Conservation (phyloP, 1,140 invertebrate genomes). For the Aphaenogaster rudis region DNA sequence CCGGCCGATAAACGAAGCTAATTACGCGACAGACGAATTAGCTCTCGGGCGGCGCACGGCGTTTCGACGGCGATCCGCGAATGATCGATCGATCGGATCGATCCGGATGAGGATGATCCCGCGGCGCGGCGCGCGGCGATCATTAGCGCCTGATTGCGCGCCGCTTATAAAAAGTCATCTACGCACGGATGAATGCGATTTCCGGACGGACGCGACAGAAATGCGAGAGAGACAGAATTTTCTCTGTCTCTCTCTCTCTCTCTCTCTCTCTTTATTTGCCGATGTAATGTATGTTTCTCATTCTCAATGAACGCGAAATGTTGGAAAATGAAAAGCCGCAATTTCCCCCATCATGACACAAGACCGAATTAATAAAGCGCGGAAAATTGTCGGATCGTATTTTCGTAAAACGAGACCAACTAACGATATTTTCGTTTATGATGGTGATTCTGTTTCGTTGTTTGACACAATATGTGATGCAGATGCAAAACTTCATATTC, state of each 20-base stretch:
- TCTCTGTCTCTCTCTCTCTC: neutral
- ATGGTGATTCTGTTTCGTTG: slow-evolving; percentile 55
- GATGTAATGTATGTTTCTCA: neutral
- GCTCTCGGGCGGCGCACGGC: slow-evolving; percentile 36
- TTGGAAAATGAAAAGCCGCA: slow-evolving; percentile 7
- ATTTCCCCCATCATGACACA: neutral
- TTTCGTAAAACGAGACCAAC: slow-evolving; percentile 32
- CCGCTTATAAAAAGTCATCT: slow-evolving; percentile 39
- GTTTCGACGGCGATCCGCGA: slow-evolving; percentile 30
- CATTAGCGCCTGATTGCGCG: slow-evolving; percentile 23
- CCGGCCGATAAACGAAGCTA: slow-evolving; percentile 76
- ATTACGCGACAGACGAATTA: slow-evolving; percentile 74
- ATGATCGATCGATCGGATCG: slow-evolving; percentile 62
- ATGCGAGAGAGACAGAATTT: neutral
- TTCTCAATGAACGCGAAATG: neutral
- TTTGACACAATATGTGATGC: slow-evolving; percentile 60
- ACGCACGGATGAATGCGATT: neutral
- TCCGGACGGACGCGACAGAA: slow-evolving; percentile 29
- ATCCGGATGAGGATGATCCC: slow-evolving; percentile 19
- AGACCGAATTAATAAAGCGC: slow-evolving; percentile 53
- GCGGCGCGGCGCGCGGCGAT: neutral
- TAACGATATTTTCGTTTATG: slow-evolving; percentile 57
- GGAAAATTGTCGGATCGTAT: slow-evolving; percentile 29
- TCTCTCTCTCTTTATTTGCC: neutral
- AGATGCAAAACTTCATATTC: slow-evolving; percentile 54